A percentile compares a stretch with the other conserved stretches of the same genome.
These are phyloP conservation scores for Lampris megalopsis DNA, from an alignment of 2,113 vertebrate species.

Conservation along the genomic window DNA sequence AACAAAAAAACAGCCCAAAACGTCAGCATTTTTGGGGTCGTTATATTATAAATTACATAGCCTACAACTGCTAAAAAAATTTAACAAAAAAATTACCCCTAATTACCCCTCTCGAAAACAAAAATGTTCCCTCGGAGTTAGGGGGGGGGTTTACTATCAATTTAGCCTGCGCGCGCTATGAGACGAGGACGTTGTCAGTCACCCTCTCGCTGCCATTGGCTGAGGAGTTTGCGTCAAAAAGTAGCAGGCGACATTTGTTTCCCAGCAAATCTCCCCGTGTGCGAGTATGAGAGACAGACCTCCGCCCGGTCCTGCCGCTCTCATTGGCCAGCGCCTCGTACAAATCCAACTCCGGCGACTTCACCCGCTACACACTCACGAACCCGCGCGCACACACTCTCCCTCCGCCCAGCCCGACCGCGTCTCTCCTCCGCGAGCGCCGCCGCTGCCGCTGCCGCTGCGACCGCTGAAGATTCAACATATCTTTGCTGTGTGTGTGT, in stretches of 20 bases:
- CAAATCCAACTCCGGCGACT: conserved; percentile 83
- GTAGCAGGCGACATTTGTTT: conserved; percentile 96
- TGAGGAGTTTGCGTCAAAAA: conserved; percentile 97
- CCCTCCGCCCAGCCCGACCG: conserved; percentile 63
- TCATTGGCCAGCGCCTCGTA: conserved; percentile 83
- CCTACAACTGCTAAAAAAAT: no score
- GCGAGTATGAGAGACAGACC: conserved; percentile 82
- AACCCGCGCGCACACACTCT: conserved; percentile 76
- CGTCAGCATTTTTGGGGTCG: no score
- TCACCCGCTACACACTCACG: conserved; percentile 79
- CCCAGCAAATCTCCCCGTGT: conserved; percentile 90
- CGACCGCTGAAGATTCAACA: conserved; percentile 58
- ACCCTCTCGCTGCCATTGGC: conserved; percentile 94
- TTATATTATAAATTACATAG: no score
- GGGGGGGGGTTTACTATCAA: conserved; percentile 78
- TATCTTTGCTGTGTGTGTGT: not conserved
- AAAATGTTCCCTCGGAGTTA: no score
- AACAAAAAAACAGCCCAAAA: no score
- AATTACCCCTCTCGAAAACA: no score
- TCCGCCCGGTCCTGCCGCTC: conserved; percentile 84
- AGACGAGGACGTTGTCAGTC: conserved; percentile 90
- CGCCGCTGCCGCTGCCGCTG: conserved; percentile 27
- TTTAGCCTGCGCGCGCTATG: conserved; percentile 80
- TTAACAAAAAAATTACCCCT: no score
- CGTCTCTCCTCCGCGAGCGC: conserved; percentile 60